Evolutionary conservation across 1,140 invertebrate genomes (phyloP).

Genomic region (Drosophila setifemur): DNA sequence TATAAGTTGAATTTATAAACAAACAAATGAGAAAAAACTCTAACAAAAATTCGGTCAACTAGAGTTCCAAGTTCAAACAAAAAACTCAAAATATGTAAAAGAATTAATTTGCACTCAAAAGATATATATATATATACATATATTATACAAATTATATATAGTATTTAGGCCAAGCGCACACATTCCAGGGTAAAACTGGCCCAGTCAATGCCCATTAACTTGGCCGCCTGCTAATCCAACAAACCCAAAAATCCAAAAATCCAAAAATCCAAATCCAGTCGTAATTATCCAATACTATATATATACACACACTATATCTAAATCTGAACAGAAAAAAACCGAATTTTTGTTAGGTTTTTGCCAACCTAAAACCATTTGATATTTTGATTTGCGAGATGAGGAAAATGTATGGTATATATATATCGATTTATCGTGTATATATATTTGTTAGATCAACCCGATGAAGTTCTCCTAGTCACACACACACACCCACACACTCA

Average conservation of each 20-base stretch:
- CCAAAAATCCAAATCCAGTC: neutral
- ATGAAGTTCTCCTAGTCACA: conserved; percentile 43
- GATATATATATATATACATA: neutral
- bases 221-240: too few species aligned
- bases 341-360: conserved; percentile 5
- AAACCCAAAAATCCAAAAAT: neutral
- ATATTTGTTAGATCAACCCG: conserved; percentile 3
- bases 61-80: neutral
- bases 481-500: conserved; percentile 11
- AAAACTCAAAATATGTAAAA: neutral
- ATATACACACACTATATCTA: too few species aligned
- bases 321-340: too few species aligned
- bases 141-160: too few species aligned
- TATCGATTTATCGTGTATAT: neutral
- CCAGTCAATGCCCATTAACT: too few species aligned
- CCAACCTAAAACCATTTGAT: neutral
- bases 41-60: conserved; percentile 24
- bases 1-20: conserved; percentile 20
- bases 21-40: neutral
- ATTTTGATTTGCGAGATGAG: too few species aligned
- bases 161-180: neutral
- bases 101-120: neutral
- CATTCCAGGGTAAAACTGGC: neutral
- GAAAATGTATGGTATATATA: too few species aligned
- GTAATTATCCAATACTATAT: too few species aligned